Evolutionary conservation across 2,888 invertebrate genomes (phyloP).

Genomic region (Formica aserva): DNA sequence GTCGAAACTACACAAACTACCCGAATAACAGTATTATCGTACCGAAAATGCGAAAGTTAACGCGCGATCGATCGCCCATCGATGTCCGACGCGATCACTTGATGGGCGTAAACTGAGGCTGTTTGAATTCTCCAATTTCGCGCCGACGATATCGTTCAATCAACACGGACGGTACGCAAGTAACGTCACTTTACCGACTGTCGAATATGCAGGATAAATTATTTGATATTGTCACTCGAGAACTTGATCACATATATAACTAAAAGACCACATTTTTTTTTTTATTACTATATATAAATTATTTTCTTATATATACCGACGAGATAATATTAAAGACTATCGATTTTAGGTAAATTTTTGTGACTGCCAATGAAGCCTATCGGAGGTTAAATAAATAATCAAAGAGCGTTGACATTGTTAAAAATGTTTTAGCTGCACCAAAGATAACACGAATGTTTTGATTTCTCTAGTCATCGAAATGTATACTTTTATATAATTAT

Average conservation of each 20-base stretch:
- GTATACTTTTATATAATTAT: not conserved
- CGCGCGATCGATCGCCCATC: not conserved
- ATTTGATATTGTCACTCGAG: not conserved
- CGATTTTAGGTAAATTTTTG: not conserved
- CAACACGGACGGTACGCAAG: not conserved
- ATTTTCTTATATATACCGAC: not conserved
- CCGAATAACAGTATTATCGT: not conserved
- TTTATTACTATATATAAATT: not conserved
- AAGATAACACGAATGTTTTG: not conserved
- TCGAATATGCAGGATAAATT: not conserved
- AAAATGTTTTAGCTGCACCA: not conserved
- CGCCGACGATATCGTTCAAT: not conserved
- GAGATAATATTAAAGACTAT: not conserved
- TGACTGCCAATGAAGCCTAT: not conserved
- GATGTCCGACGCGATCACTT: not conserved
- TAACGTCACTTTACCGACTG: slow-evolving; percentile 13
- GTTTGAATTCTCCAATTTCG: not conserved
- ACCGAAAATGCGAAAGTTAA: not conserved
- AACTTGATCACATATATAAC: not conserved
- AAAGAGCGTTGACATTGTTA: not conserved
- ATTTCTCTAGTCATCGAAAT: not conserved
- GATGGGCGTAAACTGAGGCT: not conserved
- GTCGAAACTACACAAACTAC: not conserved
- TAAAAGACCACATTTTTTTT: not conserved
- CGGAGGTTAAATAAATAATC: too few relatives aligned